phyloP scores from a whole-genome alignment of 2,888 invertebrate genomes.

The Epistrophella euchroma region DNA sequence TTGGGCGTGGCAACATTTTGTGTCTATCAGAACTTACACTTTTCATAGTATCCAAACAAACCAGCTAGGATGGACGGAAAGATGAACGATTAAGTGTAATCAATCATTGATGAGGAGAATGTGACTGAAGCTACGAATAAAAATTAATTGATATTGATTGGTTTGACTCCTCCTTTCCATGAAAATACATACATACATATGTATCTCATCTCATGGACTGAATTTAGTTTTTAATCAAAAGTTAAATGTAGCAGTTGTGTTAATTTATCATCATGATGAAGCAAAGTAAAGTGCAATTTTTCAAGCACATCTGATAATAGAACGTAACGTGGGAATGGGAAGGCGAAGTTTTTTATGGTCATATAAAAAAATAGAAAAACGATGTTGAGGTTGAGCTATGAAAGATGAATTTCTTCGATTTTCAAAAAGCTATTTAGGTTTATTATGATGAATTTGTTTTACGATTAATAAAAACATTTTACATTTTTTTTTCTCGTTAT shows the following conservation, averaged over 20 bases:
- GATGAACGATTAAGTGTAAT: constrained; percentile 73
- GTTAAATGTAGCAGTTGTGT: constrained; percentile 68
- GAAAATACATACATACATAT: not conserved
- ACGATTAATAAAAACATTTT: not conserved
- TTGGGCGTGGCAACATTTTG: constrained; percentile 59
- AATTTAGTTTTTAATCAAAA: constrained; percentile 63
- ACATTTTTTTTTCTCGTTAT: not conserved
- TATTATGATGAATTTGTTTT: constrained; percentile 16
- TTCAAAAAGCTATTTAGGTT: constrained; percentile 10
- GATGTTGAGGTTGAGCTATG: constrained; percentile 3
- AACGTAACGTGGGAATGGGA: not conserved
- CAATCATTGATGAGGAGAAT: constrained; percentile 66
- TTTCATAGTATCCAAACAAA: not conserved
- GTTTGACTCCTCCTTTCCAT: constrained; percentile 15
- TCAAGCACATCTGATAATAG: constrained; percentile 17
- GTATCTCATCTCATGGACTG: not conserved
- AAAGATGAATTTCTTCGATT: constrained; percentile 18
- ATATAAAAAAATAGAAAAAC: not conserved
- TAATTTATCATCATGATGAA: constrained; percentile 73
- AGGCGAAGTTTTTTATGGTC: constrained; percentile 28
- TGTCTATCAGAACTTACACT: constrained; percentile 9
- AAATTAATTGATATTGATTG: constrained; percentile 76
- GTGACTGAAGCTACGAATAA: constrained; percentile 67
- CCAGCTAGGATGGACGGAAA: constrained; percentile 44
- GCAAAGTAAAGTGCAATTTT: constrained; percentile 57